phyloP scores from a whole-genome alignment of 2,113 vertebrate species.

The Megalops atlanticus region DNA sequence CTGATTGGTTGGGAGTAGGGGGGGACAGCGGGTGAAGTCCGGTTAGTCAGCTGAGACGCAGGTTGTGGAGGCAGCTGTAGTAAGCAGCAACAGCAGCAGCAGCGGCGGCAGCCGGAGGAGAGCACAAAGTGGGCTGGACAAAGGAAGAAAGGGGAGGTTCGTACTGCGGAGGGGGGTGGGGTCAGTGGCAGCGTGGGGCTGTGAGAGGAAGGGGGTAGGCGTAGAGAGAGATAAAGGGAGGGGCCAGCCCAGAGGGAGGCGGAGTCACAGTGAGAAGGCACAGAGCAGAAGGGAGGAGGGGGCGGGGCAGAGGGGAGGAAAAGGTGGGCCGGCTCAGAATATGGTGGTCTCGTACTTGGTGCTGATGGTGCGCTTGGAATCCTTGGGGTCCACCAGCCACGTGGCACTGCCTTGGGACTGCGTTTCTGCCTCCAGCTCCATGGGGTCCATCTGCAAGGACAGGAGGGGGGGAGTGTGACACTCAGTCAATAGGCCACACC shows the following conservation, averaged over 20 bases:
- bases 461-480: slow-evolving; percentile 38
- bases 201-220: slow-evolving; percentile 31
- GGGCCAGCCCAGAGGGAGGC: slow-evolving; percentile 24
- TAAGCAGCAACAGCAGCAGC: not conserved
- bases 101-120: slow-evolving; percentile 12
- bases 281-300: slow-evolving; percentile 43
- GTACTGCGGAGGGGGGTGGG: slow-evolving; percentile 56
- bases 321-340: slow-evolving; percentile 78
- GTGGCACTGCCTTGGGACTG: slow-evolving; percentile 84
- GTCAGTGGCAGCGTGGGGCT: slow-evolving; percentile 30
- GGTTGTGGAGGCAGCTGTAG: not conserved
- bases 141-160: slow-evolving; percentile 31
- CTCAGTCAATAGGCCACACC: not conserved
- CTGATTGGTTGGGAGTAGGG: not conserved
- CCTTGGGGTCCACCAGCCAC: slow-evolving; percentile 93
- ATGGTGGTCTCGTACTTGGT: slow-evolving; percentile 99
- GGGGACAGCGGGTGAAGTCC: not conserved
- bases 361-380: slow-evolving; percentile 92
- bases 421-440: slow-evolving; percentile 79
- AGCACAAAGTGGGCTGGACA: not conserved
- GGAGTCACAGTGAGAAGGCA: slow-evolving; percentile 51
- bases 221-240: slow-evolving; percentile 22
- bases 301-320: slow-evolving; percentile 44
- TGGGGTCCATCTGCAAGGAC: slow-evolving; percentile 74
- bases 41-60: not conserved